Conservation (phyloP, 2,797 vertebrate genomes). For the Anabacerthia variegaticeps region DNA sequence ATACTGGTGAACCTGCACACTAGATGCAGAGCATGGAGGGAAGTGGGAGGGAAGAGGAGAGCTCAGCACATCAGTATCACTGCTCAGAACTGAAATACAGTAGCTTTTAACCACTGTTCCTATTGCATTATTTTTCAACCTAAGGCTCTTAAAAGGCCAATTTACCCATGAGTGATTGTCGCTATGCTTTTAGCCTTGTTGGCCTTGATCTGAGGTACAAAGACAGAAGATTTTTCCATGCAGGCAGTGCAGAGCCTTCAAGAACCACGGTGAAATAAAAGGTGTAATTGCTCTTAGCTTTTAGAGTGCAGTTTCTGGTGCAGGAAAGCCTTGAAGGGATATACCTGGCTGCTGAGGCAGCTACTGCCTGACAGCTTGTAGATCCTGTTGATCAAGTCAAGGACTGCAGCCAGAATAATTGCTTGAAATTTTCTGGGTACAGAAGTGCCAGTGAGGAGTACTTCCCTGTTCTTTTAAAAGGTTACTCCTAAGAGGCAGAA, state of each 20-base stretch:
- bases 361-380: not conserved
- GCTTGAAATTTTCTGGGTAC: slow-evolving; percentile 25
- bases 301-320: not conserved
- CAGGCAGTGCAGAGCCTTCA: not conserved
- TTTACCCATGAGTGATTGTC: not conserved
- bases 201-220: not conserved
- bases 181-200: not conserved
- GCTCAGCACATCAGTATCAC: not conserved
- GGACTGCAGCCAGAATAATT: slow-evolving; percentile 25
- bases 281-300: not conserved
- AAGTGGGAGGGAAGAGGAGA: not conserved
- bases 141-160: not conserved
- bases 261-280: not conserved
- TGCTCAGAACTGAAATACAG: not conserved
- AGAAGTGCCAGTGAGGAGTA: not conserved
- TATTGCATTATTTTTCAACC: not conserved
- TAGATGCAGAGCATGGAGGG: not conserved
- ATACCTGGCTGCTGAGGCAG: not conserved
- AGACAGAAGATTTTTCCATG: not conserved
- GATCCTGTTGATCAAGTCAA: slow-evolving; percentile 46
- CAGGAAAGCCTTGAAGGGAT: not conserved
- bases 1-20: not conserved
- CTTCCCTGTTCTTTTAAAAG: not conserved
- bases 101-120: not conserved
- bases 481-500: not conserved